These are phyloP conservation scores for Nesometra sesokonis DNA, from an alignment of 35 echinoderm and acorn worm species.

Conservation along the genomic window DNA sequence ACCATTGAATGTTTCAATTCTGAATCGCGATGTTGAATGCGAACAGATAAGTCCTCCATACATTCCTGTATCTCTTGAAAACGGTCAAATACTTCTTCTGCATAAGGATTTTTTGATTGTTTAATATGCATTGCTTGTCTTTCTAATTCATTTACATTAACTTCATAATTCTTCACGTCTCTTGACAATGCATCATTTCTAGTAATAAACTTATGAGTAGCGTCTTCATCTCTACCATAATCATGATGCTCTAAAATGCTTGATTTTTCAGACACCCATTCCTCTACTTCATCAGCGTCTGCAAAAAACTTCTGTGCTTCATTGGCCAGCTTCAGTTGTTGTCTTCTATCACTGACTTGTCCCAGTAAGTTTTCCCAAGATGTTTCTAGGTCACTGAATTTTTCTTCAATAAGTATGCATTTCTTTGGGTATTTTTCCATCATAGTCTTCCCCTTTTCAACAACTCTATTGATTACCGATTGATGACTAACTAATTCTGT, in stretches of 20 bases:
- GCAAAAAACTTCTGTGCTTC: slow-evolving; percentile 75
- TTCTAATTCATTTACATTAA: slow-evolving; percentile 37
- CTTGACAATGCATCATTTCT: slow-evolving; percentile 68
- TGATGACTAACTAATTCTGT: slow-evolving; percentile 62
- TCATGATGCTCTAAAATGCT: slow-evolving; percentile 35
- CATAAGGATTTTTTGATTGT: slow-evolving; percentile 29
- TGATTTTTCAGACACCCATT: slow-evolving; percentile 71
- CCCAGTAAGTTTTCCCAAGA: slow-evolving; percentile 60
- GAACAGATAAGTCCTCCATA: background rate
- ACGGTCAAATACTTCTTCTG: background rate
- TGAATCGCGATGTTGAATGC: background rate
- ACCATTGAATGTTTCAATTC: slow-evolving; percentile 68
- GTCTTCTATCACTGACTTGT: slow-evolving; percentile 41
- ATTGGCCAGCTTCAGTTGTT: slow-evolving; percentile 43
- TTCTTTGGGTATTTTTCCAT: slow-evolving; percentile 52
- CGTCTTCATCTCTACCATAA: slow-evolving; percentile 75
- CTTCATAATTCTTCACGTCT: slow-evolving; percentile 57
- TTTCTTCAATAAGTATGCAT: slow-evolving; percentile 27
- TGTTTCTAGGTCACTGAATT: slow-evolving; percentile 38
- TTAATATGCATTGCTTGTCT: slow-evolving; percentile 39
- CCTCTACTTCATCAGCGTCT: slow-evolving; percentile 68
- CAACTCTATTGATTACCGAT: slow-evolving; percentile 48
- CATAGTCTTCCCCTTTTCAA: slow-evolving; percentile 38
- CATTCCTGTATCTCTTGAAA: background rate
- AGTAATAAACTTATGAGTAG: slow-evolving; percentile 51